Evolutionary conservation across 2,888 invertebrate genomes (phyloP), one percentile per base, ranked within the genome.

Genomic region (Megaustenia siamemsis): DNA sequence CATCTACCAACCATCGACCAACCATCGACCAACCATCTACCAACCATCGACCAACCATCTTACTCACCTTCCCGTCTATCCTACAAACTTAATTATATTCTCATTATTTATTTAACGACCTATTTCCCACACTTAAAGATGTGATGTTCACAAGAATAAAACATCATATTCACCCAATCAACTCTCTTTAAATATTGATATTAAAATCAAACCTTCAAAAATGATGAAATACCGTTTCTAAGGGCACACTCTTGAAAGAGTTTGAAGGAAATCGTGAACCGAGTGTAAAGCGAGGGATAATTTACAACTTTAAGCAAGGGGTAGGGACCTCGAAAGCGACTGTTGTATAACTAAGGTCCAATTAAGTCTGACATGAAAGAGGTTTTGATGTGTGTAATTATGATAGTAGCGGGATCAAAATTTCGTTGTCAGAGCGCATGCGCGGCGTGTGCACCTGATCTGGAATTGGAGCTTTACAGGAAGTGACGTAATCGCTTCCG

Each of bases 351-450:
- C 68, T 43, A 43, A 66, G 45, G 12, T 8, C 81, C 81, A 81
- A 81, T 81, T 69, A 68, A 81, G 68, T n/a, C n/a, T 24, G 69
- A 81, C 81, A 81, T 81, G 81, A 81, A 81, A 81, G 69, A 49
- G 56, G 32, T 49, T 40, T 40, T 38, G 81, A 81, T 69, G 81
- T 38, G 24, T n/a, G 69, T 81, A 81, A 81, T 81, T 68, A 81
- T 53, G 32, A 69, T 40, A 49, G 10, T 56, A 56, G 53, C 69
- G 38, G 69, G 69, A 49, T 38, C 53, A 45, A 38, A 40, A 35
- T n/a, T 79, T 18, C 66, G 32, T 68, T 4, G 66, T 32, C 32
- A 5, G 15, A 15, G 68, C 79, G 79, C 79, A 79, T 66, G 79
- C 63, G 78, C 63, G 28, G 24, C 43, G 21, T 35, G 43, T 32